phyloP scores from a whole-genome alignment of 2,797 vertebrate species.

The Sebastes steindachneri region DNA sequence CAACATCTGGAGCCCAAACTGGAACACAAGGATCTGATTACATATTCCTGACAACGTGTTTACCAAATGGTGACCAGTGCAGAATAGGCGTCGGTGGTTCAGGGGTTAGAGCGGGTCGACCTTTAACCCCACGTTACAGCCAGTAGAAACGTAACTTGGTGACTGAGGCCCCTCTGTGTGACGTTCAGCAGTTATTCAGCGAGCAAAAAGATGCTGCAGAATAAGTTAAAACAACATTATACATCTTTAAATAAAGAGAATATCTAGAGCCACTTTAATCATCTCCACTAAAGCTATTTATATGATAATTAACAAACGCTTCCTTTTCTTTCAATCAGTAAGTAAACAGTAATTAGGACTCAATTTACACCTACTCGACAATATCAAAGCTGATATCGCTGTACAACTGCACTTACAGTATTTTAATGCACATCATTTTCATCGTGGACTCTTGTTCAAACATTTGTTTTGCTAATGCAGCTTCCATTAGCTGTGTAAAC shows the following conservation, averaged over 20 bases:
- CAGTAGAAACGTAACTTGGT: not conserved
- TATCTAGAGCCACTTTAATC: not conserved
- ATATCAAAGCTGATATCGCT: not conserved
- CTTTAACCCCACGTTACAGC: no score
- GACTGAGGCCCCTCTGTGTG: not conserved
- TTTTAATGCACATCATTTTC: not conserved
- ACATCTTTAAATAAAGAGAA: not conserved
- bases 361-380: not conserved
- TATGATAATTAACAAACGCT: not conserved
- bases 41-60: conserved; percentile 6
- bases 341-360: conserved; percentile 6
- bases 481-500: conserved; percentile 39
- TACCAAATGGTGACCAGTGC: not conserved
- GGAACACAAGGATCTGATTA: conserved; percentile 22
- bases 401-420: not conserved
- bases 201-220: not conserved
- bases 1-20: conserved; percentile 47
- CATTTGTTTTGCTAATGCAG: conserved; percentile 35
- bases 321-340: not conserved
- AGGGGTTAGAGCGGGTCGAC: no score
- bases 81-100: no score
- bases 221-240: not conserved
- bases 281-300: not conserved
- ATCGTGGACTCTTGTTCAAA: conserved; percentile 7
- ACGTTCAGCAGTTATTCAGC: not conserved